Percentiles rank a stretch among this genome's conserved stretches.
phyloP scores from a whole-genome alignment of 2,888 invertebrate species.

The Cheilosia vulpina region DNA sequence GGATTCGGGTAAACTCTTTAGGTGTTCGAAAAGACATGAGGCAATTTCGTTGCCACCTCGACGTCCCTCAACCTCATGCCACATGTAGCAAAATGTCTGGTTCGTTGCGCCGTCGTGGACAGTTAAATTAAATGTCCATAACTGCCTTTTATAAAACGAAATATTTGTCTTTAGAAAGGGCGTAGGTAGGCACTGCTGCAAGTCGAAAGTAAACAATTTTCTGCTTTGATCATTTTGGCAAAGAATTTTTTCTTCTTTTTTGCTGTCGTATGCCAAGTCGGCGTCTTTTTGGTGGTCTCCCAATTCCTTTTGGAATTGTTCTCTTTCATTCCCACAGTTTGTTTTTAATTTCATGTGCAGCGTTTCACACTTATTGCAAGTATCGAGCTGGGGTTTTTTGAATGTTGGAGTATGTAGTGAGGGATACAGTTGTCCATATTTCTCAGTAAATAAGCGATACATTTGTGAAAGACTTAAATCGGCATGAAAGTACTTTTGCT shows the following conservation, averaged over 20 bases:
- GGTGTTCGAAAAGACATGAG: background rate
- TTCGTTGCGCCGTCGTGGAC: slow-evolving; percentile 59
- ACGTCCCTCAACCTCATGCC: background rate
- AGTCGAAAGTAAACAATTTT: slow-evolving; percentile 35
- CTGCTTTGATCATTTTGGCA: slow-evolving; percentile 18
- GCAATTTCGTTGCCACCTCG: background rate
- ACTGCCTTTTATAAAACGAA: background rate
- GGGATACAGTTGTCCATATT: slow-evolving; percentile 43
- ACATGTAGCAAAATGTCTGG: slow-evolving; percentile 20
- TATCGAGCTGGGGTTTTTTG: slow-evolving; percentile 65
- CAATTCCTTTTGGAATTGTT: slow-evolving; percentile 15
- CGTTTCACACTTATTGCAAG: slow-evolving; percentile 73
- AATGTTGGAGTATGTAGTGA: slow-evolving; percentile 68
- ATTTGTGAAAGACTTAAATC: slow-evolving; percentile 45
- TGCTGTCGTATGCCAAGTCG: slow-evolving; percentile 25
- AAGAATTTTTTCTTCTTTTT: slow-evolving; percentile 37
- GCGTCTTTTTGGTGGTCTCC: slow-evolving; percentile 17
- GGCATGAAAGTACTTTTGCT: slow-evolving; percentile 33
- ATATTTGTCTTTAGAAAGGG: slow-evolving; percentile 54
- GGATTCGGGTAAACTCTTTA: background rate
- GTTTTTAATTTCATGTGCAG: slow-evolving; percentile 55
- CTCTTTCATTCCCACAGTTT: background rate
- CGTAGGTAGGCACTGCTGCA: slow-evolving; percentile 70
- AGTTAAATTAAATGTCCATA: slow-evolving; percentile 66
- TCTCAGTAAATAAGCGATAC: slow-evolving; percentile 47